Conservation (phyloP, 1,140 invertebrate species). For the Drosophila lacteicornis region DNA sequence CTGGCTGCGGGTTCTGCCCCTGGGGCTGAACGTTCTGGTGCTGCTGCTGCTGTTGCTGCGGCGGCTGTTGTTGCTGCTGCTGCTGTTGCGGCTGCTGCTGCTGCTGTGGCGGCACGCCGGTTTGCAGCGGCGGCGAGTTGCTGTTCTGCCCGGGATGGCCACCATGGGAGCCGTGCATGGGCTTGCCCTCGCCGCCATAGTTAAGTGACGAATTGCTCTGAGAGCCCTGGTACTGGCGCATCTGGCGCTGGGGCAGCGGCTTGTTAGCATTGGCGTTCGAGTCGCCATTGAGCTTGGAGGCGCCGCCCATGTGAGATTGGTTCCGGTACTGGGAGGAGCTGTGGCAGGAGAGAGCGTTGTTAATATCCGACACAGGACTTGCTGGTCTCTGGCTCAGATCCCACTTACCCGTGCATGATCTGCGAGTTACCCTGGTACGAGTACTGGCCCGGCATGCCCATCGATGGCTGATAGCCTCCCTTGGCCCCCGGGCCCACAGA, state of each 20-base stretch:
- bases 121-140: slow-evolving; percentile 75
- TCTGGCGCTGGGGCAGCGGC: slow-evolving; percentile 70
- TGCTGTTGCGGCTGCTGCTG: slow-evolving; percentile 53
- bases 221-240: slow-evolving; percentile 75
- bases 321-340: slow-evolving; percentile 64
- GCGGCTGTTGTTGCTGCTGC: slow-evolving; percentile 40
- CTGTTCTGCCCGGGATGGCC: slow-evolving; percentile 67
- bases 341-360: neutral
- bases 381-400: neutral
- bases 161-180: slow-evolving; percentile 64
- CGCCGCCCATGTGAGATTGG: slow-evolving; percentile 68
- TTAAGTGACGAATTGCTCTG: slow-evolving; percentile 77
- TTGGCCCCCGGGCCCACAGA: slow-evolving; percentile 54
- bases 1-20: slow-evolving; percentile 61
- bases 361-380: neutral
- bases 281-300: slow-evolving; percentile 81
- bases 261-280: slow-evolving; percentile 60
- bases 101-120: slow-evolving; percentile 45
- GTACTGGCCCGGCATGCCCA: slow-evolving; percentile 76
- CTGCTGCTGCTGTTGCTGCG: slow-evolving; percentile 43
- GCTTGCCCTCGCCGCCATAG: slow-evolving; percentile 70
- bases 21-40: slow-evolving; percentile 48
- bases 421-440: slow-evolving; percentile 76
- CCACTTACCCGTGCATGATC: slow-evolving; percentile 74
- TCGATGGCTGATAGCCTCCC: slow-evolving; percentile 69